phyloP scores from a whole-genome alignment of 2,888 invertebrate species.

The Mechanitis messenoides region DNA sequence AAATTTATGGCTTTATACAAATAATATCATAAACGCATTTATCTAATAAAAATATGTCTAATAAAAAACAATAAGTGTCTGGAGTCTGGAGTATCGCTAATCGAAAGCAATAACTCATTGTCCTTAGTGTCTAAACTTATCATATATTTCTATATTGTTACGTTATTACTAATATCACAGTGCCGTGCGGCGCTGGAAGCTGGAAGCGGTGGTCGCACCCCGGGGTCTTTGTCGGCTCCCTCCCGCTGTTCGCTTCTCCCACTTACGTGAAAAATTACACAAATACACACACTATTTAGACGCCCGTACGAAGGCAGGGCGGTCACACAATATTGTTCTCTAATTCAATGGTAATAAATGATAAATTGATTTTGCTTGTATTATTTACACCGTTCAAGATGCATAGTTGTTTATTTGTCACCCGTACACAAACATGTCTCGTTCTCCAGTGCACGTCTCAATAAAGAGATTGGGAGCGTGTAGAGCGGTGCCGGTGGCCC shows the following conservation, averaged over 20 bases:
- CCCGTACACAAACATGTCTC: constrained; percentile 34
- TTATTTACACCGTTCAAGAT: constrained; percentile 27
- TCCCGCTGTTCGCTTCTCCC: constrained; percentile 50
- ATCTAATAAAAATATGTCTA: too few species aligned
- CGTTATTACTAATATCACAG: constrained; percentile 53
- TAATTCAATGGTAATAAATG: constrained; percentile 20
- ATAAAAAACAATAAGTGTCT: too few species aligned
- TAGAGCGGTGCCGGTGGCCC: constrained; percentile 48
- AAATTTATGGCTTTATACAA: too few species aligned
- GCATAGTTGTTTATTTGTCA: constrained; percentile 37
- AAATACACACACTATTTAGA: constrained; percentile 33
- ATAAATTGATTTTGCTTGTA: constrained; percentile 19
- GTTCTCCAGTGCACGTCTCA: constrained; percentile 46
- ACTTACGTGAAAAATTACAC: constrained; percentile 64
- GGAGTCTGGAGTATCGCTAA: constrained; percentile 26
- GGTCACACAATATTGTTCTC: constrained; percentile 13
- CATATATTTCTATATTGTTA: constrained; percentile 51
- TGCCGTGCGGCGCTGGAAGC: constrained; percentile 34
- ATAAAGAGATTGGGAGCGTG: constrained; percentile 43
- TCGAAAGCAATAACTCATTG: constrained; percentile 30
- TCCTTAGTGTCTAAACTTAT: constrained; percentile 32
- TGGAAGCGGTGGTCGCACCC: constrained; percentile 54
- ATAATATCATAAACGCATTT: too few species aligned
- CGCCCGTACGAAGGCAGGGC: constrained; percentile 8
- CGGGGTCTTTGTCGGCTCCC: constrained; percentile 69